Percentiles rank a stretch among this genome's conserved stretches.
phyloP scores from a whole-genome alignment of 2,888 invertebrate species.

The Machimus rusticus region DNA sequence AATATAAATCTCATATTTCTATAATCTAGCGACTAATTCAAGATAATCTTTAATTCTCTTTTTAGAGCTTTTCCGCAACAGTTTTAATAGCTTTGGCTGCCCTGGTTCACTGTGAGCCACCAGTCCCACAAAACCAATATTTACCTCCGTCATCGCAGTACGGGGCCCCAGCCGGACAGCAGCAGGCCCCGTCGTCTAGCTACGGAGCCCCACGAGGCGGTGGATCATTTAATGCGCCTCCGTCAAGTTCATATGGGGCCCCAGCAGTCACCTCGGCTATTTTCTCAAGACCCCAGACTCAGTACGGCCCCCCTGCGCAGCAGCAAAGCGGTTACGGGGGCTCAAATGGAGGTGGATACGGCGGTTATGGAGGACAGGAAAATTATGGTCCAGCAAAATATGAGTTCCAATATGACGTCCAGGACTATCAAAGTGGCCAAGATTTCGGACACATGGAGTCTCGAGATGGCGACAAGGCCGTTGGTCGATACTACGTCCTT shows the following conservation, averaged over 20 bases:
- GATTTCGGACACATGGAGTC: slow-evolving; percentile 74
- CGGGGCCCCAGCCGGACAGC: slow-evolving; percentile 57
- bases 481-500: slow-evolving; percentile 72
- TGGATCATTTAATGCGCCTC: slow-evolving; percentile 53
- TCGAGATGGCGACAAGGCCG: slow-evolving; percentile 69
- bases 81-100: slow-evolving; percentile 58
- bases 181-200: slow-evolving; percentile 61
- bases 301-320: slow-evolving; percentile 55
- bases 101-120: slow-evolving; percentile 59
- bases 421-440: slow-evolving; percentile 70
- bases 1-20: not conserved
- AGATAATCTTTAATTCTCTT: slow-evolving; percentile 27
- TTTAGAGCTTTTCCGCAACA: slow-evolving; percentile 60
- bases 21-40: not conserved
- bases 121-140: slow-evolving; percentile 57
- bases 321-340: slow-evolving; percentile 46
- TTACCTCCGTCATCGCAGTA: slow-evolving; percentile 62
- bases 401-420: slow-evolving; percentile 73
- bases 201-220: slow-evolving; percentile 62
- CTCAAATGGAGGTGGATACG: slow-evolving; percentile 47
- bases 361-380: slow-evolving; percentile 54
- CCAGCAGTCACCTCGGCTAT: slow-evolving; percentile 66
- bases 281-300: slow-evolving; percentile 59
- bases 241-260: slow-evolving; percentile 65
- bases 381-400: slow-evolving; percentile 73